Conservation (phyloP, 2,797 vertebrate species). For the Bradypodion ventrale region DNA sequence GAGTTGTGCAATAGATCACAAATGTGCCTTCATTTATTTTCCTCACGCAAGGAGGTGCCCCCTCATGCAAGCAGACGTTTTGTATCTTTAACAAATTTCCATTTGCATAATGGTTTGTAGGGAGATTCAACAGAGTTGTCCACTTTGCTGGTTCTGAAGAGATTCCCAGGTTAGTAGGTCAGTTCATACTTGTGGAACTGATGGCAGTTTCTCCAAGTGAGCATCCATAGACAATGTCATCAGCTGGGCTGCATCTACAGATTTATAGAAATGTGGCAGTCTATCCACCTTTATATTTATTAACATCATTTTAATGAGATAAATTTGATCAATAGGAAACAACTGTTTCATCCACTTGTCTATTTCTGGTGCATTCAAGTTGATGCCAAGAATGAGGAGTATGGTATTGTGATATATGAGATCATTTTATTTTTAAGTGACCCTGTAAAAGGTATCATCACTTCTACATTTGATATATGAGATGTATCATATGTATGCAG, state of each 20-base stretch:
- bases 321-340: not conserved
- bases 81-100: no score
- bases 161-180: not conserved
- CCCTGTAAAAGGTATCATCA: no score
- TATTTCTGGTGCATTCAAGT: not conserved
- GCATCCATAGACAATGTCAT: not conserved
- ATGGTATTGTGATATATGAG: not conserved
- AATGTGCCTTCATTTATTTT: no score
- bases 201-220: not conserved
- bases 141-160: no score
- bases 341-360: not conserved
- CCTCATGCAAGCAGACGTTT: no score
- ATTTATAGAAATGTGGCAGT: not conserved
- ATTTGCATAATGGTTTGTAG: no score
- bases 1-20: no score
- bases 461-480: no score
- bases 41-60: no score
- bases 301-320: not conserved
- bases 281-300: not conserved
- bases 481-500: not conserved
- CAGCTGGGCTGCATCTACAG: not conserved
- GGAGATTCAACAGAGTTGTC: no score
- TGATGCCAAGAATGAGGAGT: not conserved
- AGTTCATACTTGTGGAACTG: not conserved
- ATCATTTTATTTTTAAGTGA: no score